Evolutionary conservation across 2,797 vertebrate species (phyloP), one percentile per base, ranked within the genome.

Genomic region (Nannoperca australis): DNA sequence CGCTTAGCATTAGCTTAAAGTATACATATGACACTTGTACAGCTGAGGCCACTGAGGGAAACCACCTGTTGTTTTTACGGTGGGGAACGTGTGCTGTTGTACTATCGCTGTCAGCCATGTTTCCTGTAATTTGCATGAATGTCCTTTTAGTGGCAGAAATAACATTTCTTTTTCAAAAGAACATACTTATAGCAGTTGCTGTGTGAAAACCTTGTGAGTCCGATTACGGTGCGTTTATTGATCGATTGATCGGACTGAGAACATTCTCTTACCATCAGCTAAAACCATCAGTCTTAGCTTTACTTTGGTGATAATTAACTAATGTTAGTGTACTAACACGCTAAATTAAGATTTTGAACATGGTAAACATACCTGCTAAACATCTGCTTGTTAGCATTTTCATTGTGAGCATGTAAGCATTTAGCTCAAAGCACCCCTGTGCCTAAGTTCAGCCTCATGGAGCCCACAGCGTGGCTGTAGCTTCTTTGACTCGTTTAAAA

Each of bases 41-140:
- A 74, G 59, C 71, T 8, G 59, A 66, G 70, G 69, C 68, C 71
- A 0, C 64, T 14, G 76, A 40, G 67, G 59, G 72, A 75, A 73
- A 65, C 9, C 63, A 81, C 50, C 77, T 85, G 81, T 56, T 78
- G 36, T 20, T 20, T 9, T 6, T 15, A 13, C 30, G 62, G 66
- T 12, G 24, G 53, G 10, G 20, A 34, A 51, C 61, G 62, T 54
- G 22, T 20, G 42, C 45, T 20, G 18, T 1, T 53, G 30, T 4
- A 2, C 44, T 59, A 5, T 38, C 8, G 5, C 27, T 34, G 36
- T 50, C 53, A 1, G 34, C 17, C 3, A 1, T 9, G 4, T 61
- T 27, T 27, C 24, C 24, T 27, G 24, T 27, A 27, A 27, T 27
- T 27, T 27, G 24, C 24, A 27, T 27, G 2, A 27, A 27, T 27